A percentile compares a stretch with the other conserved stretches of the same genome.
phyloP scores from a whole-genome alignment of 2,888 invertebrate species.

The Venusia cambrica region DNA sequence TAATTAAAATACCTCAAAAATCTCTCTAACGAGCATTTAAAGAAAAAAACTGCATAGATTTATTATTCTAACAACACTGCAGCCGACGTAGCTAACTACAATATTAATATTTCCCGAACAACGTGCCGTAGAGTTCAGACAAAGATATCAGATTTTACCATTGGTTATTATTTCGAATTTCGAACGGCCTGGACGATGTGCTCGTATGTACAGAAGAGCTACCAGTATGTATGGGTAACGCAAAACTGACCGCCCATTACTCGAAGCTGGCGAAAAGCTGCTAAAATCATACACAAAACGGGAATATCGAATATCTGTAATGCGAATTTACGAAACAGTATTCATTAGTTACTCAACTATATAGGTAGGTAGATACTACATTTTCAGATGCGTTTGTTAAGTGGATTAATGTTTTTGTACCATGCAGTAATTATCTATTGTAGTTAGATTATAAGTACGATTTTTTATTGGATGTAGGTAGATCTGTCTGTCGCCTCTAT shows the following conservation, averaged over 20 bases:
- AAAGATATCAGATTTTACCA: slow-evolving; percentile 11
- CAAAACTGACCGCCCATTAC: slow-evolving; percentile 45
- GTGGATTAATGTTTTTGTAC: slow-evolving; percentile 2
- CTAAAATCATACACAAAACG: slow-evolving; percentile 23
- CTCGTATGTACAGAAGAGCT: no score
- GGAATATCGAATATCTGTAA: slow-evolving; percentile 32
- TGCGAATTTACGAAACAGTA: slow-evolving; percentile 36
- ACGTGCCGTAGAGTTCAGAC: neutral
- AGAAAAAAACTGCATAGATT: no score
- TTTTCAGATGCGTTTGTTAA: slow-evolving; percentile 3
- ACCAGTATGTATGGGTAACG: no score
- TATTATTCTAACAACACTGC: no score
- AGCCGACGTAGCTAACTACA: no score
- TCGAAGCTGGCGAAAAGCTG: slow-evolving; percentile 27
- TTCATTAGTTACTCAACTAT: slow-evolving; percentile 28
- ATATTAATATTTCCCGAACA: neutral
- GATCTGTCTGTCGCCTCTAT: no score
- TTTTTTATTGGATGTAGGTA: no score
- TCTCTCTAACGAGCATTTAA: no score
- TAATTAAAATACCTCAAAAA: no score
- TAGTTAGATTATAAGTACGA: no score
- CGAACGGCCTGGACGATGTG: slow-evolving; percentile 23
- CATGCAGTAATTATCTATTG: no score
- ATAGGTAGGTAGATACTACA: no score
- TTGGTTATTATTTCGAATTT: slow-evolving; percentile 8